These are phyloP conservation scores for Papilio glaucus DNA, from an alignment of 1,140 invertebrate genomes.

Conservation along the genomic window DNA sequence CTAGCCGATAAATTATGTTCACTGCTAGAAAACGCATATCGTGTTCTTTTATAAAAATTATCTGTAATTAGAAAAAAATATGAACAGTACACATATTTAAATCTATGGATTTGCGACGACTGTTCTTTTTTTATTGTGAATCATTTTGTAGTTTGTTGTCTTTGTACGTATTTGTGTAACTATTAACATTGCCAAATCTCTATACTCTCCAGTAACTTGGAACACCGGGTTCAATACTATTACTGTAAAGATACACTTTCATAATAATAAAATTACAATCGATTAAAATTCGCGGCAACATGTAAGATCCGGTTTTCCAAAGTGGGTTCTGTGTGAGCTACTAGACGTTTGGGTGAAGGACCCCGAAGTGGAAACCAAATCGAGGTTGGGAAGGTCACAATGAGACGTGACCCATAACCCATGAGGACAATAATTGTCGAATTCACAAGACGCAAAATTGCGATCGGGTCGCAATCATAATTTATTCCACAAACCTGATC, in stretches of 20 bases:
- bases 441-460: constrained; percentile 60
- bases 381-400: constrained; percentile 87
- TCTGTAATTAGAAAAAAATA: background rate
- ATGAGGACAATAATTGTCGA: constrained; percentile 64
- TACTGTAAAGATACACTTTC: background rate
- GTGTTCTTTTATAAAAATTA: too few species aligned
- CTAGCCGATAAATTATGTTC: too few species aligned
- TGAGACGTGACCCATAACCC: constrained; percentile 85
- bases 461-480: constrained; percentile 59
- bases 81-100: constrained; percentile 38
- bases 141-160: constrained; percentile 81
- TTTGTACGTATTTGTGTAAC: constrained; percentile 81
- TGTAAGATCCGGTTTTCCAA: constrained; percentile 69
- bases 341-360: constrained; percentile 79
- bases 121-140: constrained; percentile 76
- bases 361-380: constrained; percentile 89
- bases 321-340: constrained; percentile 62
- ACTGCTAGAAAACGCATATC: too few species aligned
- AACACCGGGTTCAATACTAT: constrained; percentile 58
- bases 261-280: background rate
- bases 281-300: background rate
- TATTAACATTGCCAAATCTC: constrained; percentile 72
- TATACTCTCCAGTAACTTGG: constrained; percentile 73
- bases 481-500: constrained; percentile 60
- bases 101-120: constrained; percentile 81